A percentile compares a stretch with the other conserved stretches of the same genome.
Conservation (phyloP, 2,888 invertebrate genomes). For the Acronicta alni region DNA sequence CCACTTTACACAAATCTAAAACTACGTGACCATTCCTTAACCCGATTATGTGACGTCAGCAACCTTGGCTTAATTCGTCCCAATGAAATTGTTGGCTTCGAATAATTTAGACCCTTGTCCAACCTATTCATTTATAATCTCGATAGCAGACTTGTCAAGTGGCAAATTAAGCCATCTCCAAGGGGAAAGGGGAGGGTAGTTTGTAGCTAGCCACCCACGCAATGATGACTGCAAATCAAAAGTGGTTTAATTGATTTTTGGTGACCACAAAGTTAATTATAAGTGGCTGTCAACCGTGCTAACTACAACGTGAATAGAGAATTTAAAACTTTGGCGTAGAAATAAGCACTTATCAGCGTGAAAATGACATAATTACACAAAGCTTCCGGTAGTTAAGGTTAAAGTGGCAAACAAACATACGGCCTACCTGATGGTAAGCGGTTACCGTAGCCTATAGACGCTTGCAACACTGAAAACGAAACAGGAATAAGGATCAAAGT, state of each 20-base stretch:
- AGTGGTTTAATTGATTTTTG: not conserved
- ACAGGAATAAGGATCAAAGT: no score
- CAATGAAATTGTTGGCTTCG: slow-evolving; percentile 25
- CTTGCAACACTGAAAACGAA: no score
- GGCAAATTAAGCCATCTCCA: slow-evolving; percentile 26
- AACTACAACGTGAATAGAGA: not conserved
- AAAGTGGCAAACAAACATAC: no score
- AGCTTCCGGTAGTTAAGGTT: no score
- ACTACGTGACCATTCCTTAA: slow-evolving; percentile 4
- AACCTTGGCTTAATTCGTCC: slow-evolving; percentile 11
- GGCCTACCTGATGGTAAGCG: no score
- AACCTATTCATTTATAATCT: slow-evolving; percentile 38
- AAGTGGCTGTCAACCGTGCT: not conserved
- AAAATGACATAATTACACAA: no score
- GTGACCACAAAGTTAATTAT: not conserved
- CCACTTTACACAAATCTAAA: slow-evolving; percentile 22
- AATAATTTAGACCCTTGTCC: slow-evolving; percentile 47
- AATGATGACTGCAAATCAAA: not conserved
- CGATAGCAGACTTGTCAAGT: slow-evolving; percentile 28
- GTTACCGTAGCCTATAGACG: no score
- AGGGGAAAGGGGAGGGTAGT: not conserved
- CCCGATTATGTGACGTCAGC: slow-evolving; percentile 24
- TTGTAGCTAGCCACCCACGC: not conserved
- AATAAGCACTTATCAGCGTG: no score
- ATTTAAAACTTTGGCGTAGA: no score